Conservation (phyloP, 2,797 vertebrate species). For the Lutjanus campechanus region DNA sequence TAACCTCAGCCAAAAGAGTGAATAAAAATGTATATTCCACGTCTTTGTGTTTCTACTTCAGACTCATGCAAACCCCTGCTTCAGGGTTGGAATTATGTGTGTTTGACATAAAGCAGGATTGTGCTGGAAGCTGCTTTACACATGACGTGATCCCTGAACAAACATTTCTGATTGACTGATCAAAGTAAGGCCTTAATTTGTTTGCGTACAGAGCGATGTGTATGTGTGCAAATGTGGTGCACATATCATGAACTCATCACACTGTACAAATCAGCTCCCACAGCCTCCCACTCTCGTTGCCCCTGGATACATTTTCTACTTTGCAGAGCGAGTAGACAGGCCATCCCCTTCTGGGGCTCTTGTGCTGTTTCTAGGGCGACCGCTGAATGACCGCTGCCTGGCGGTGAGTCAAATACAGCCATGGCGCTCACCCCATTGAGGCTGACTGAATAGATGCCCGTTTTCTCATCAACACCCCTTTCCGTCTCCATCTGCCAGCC, state of each 20-base stretch:
- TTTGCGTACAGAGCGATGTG: slow-evolving; percentile 32
- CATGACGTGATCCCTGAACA: slow-evolving; percentile 48
- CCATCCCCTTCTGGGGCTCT: slow-evolving; percentile 75
- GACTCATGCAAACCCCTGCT: slow-evolving; percentile 24
- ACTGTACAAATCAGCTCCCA: slow-evolving; percentile 60
- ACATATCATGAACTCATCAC: slow-evolving; percentile 59
- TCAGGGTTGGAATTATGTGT: slow-evolving; percentile 36
- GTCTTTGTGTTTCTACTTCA: slow-evolving; percentile 27
- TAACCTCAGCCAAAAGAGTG: not conserved
- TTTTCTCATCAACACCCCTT: slow-evolving; percentile 78
- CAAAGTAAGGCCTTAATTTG: slow-evolving; percentile 47
- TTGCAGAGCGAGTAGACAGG: slow-evolving; percentile 61
- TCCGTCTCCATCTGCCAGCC: slow-evolving; percentile 79
- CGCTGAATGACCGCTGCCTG: slow-evolving; percentile 81
- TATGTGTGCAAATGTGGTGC: slow-evolving; percentile 13
- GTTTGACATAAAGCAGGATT: slow-evolving; percentile 61
- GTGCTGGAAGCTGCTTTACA: slow-evolving; percentile 61
- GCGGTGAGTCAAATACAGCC: slow-evolving; percentile 78
- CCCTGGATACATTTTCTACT: slow-evolving; percentile 73
- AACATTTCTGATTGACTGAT: slow-evolving; percentile 62
- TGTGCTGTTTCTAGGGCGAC: slow-evolving; percentile 82
- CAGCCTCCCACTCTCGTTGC: slow-evolving; percentile 64
- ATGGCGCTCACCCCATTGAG: slow-evolving; percentile 76
- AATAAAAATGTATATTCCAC: slow-evolving; percentile 11
- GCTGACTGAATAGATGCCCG: slow-evolving; percentile 76